Evolutionary conservation across 2,888 invertebrate species (phyloP).

Genomic region (Aphodius sticticus): DNA sequence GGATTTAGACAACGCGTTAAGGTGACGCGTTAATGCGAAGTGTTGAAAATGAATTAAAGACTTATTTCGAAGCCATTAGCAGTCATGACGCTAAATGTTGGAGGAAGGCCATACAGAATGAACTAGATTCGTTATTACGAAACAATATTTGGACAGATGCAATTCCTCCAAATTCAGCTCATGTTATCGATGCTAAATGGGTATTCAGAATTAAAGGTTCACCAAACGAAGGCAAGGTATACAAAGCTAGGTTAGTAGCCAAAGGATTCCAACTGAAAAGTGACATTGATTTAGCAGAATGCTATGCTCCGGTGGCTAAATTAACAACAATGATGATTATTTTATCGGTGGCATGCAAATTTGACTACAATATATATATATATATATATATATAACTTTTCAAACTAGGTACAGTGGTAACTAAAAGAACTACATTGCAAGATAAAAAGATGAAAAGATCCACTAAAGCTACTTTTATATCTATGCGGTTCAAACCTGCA

Average conservation of each 20-base stretch:
- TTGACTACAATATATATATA: no score
- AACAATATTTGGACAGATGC: slow-evolving; percentile 33
- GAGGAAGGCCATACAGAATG: no score
- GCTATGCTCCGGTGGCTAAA: no score
- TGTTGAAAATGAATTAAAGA: slow-evolving; percentile 8
- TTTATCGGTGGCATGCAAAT: no score
- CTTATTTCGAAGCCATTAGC: slow-evolving; percentile 17
- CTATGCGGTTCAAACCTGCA: no score
- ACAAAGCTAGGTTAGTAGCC: slow-evolving; percentile 44
- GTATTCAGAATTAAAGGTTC: slow-evolving; percentile 31
- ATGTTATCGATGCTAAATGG: slow-evolving; percentile 27
- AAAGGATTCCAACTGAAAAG: slow-evolving; percentile 41
- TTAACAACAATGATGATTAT: no score
- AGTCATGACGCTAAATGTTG: slow-evolving; percentile 51
- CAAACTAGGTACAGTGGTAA: no score
- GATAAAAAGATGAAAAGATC: no score
- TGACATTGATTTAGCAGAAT: no score
- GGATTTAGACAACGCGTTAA: not conserved
- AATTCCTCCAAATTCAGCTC: slow-evolving; percentile 20
- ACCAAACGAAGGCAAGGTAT: slow-evolving; percentile 25
- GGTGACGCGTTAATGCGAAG: not conserved
- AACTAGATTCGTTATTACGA: slow-evolving; percentile 32
- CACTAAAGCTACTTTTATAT: no score
- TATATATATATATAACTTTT: no score
- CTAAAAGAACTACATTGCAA: no score